Percentiles rank a stretch among this genome's conserved stretches.
Conservation (phyloP, 2,113 vertebrate genomes). For the Pterocles orientalis region DNA sequence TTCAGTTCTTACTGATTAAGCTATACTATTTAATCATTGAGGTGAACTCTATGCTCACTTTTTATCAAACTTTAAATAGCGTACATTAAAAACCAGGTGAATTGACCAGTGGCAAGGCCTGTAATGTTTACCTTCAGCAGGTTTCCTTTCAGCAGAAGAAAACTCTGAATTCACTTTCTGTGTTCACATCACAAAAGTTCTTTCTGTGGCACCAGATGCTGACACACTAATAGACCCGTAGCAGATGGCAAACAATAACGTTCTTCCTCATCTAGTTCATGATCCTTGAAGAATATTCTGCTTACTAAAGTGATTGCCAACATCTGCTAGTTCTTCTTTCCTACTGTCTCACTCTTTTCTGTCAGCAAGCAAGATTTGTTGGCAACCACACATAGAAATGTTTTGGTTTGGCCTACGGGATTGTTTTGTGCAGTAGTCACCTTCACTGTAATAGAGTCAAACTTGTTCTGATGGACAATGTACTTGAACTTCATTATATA, state of each 20-base stretch:
- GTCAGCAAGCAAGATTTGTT: conserved; percentile 42
- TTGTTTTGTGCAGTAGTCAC: conserved; percentile 18
- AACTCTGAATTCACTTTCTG: conserved; percentile 11
- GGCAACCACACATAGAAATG: neutral
- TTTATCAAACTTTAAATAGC: neutral
- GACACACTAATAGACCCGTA: conserved; percentile 20
- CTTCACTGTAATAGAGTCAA: conserved; percentile 23
- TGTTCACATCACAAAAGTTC: conserved; percentile 1
- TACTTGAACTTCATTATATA: neutral
- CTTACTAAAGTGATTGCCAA: conserved; percentile 42
- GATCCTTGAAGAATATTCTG: conserved; percentile 38
- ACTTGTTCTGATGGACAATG: conserved; percentile 1
- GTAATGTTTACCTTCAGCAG: neutral
- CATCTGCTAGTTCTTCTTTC: conserved; percentile 51
- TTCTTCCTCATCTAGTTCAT: conserved; percentile 54
- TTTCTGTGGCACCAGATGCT: conserved; percentile 30
- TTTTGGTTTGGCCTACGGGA: conserved; percentile 37
- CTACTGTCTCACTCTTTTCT: conserved; percentile 46
- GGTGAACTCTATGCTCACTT: conserved; percentile 21
- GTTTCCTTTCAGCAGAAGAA: conserved; percentile 46
- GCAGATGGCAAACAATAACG: conserved; percentile 59
- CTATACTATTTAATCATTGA: conserved; percentile 14
- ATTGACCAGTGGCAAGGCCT: conserved; percentile 51
- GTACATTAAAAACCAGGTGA: neutral
- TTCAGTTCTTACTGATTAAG: conserved; percentile 43